Conservation (phyloP, 2,113 vertebrate species). For the Mixornis gularis region DNA sequence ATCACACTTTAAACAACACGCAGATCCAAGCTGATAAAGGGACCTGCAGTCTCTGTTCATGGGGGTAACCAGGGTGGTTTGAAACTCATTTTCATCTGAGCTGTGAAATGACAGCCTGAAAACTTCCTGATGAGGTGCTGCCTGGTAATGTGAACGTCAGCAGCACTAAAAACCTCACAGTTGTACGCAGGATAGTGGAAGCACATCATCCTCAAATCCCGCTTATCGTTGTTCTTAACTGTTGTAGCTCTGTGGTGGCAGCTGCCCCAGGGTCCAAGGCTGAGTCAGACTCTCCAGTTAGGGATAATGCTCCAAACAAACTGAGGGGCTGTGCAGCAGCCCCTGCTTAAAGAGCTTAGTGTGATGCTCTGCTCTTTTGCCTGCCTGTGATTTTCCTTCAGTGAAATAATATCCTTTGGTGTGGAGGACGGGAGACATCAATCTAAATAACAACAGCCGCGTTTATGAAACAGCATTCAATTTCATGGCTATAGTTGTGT, state of each 20-base stretch:
- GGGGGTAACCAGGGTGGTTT: not conserved
- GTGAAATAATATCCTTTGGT: not conserved
- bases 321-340: not conserved
- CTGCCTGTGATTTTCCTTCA: not conserved
- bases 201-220: not conserved
- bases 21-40: not conserved
- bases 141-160: not conserved
- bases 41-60: not conserved
- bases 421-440: rapidly evolving
- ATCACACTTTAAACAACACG: not conserved
- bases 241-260: not conserved
- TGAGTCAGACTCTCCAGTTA: not conserved
- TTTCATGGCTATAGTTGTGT: not conserved
- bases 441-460: not conserved
- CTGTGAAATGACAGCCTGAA: not conserved
- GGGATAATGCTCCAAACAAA: not conserved
- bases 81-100: not conserved
- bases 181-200: rapidly evolving
- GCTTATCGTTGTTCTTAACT: rapidly evolving
- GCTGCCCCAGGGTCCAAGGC: not conserved
- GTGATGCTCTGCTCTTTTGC: not conserved
- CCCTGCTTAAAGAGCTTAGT: not conserved
- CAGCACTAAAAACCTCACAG: not conserved
- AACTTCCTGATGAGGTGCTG: not conserved
- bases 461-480: not conserved